Percentiles rank a stretch among this genome's conserved stretches.
These are phyloP conservation scores for Drosophila histrio DNA, from an alignment of 2,888 invertebrate species.

Conservation along the genomic window DNA sequence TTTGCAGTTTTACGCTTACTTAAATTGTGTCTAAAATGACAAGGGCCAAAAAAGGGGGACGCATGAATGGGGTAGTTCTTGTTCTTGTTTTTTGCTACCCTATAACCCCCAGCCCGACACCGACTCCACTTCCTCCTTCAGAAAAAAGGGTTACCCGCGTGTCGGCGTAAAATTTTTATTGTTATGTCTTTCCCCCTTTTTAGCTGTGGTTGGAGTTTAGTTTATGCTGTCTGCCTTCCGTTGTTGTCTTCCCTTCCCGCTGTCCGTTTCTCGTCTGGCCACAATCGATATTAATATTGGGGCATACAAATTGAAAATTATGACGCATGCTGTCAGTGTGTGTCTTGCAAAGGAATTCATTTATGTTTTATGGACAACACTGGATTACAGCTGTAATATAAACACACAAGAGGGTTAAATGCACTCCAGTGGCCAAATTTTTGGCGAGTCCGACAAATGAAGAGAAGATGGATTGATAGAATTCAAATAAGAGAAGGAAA, in stretches of 20 bases:
- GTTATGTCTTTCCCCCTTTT: constrained; percentile 54
- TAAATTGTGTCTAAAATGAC: constrained; percentile 78
- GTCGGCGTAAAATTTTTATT: constrained; percentile 70
- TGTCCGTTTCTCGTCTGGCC: constrained; percentile 15
- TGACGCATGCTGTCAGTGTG: constrained; percentile 45
- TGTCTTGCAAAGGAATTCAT: constrained; percentile 42
- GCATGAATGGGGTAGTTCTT: constrained; percentile 47
- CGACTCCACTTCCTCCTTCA: neutral
- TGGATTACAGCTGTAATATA: constrained; percentile 51
- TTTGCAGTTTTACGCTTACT: constrained; percentile 80
- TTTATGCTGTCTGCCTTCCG: constrained; percentile 45
- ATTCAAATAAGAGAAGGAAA: neutral
- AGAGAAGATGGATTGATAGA: neutral
- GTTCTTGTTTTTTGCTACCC: constrained; percentile 34
- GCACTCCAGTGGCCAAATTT: constrained; percentile 30
- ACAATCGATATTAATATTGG: constrained; percentile 74
- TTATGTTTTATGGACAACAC: constrained; percentile 58
- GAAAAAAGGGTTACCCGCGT: constrained; percentile 46
- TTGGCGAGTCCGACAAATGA: neutral
- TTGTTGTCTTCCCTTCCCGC: neutral
- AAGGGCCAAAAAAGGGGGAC: constrained; percentile 41
- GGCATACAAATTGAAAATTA: constrained; percentile 75
- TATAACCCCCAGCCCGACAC: neutral
- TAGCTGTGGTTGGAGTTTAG: constrained; percentile 32
- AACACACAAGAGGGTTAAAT: constrained; percentile 44